phyloP scores from a whole-genome alignment of 2,113 vertebrate genomes.

The Cairina moschata region DNA sequence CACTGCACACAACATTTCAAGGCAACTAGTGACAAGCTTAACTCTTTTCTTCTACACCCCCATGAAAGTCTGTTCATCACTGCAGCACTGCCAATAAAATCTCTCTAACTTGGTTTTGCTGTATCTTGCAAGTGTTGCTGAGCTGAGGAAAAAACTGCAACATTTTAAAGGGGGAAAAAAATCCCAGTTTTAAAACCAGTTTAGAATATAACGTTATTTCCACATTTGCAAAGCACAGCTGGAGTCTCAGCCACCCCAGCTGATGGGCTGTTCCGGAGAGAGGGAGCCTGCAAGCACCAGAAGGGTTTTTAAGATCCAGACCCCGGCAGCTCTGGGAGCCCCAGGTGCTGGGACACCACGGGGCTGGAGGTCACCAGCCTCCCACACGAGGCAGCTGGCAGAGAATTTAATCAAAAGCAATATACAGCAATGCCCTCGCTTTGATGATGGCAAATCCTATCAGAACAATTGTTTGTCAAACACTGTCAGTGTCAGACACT shows the following conservation, averaged over 20 bases:
- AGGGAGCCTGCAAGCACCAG: background rate
- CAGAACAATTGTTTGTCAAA: background rate
- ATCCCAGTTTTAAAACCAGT: background rate
- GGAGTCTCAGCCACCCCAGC: background rate
- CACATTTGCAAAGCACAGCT: background rate
- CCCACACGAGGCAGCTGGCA: background rate
- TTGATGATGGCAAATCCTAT: background rate
- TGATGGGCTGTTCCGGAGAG: background rate
- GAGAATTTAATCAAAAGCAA: background rate
- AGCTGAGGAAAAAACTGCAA: background rate
- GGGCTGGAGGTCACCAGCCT: background rate
- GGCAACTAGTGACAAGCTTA: background rate
- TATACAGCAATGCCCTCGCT: too few relatives aligned
- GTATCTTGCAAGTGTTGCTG: background rate
- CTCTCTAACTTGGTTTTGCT: background rate
- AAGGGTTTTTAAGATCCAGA: too few relatives aligned
- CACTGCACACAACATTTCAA: background rate
- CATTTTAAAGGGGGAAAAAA: background rate
- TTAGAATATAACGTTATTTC: background rate
- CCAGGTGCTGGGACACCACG: rapidly evolving
- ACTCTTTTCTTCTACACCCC: rapidly evolving
- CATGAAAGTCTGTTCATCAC: rapidly evolving
- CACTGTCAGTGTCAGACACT: too few relatives aligned
- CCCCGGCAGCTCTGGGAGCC: background rate
- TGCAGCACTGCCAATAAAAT: background rate